These are phyloP conservation scores for Heterotilapia buettikoferi DNA, from an alignment of 2,113 vertebrate genomes.

Conservation along the genomic window DNA sequence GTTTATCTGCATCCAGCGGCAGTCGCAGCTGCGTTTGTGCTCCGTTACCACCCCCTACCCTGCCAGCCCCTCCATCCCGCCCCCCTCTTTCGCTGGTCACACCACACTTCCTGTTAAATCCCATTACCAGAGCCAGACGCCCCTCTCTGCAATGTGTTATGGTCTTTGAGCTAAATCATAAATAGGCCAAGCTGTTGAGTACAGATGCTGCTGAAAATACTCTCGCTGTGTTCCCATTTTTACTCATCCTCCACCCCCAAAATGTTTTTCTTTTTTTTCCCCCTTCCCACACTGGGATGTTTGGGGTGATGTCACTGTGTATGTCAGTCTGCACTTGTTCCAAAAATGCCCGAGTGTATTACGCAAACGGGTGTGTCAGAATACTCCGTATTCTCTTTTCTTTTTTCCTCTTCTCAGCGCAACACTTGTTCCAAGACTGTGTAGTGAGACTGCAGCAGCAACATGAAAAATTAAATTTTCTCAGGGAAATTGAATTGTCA, in stretches of 20 bases:
- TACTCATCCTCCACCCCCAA: constrained; percentile 1
- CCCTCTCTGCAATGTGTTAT: not conserved
- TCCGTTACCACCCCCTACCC: not conserved
- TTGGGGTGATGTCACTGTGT: constrained; percentile 25
- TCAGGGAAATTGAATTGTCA: not conserved
- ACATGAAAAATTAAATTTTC: not conserved
- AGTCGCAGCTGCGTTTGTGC: constrained; percentile 44
- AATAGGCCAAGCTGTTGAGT: constrained; percentile 57
- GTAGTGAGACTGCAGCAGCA: not conserved
- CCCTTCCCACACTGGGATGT: not conserved
- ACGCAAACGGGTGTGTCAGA: constrained; percentile 14
- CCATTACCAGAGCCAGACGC: constrained; percentile 31
- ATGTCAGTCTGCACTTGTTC: constrained; percentile 14
- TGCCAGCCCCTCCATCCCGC: not conserved
- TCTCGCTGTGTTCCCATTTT: constrained; percentile 19
- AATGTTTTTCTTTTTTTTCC: not conserved
- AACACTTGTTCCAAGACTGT: not conserved
- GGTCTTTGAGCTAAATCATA: constrained; percentile 23
- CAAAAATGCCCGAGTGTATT: not conserved
- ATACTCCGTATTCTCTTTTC: not conserved
- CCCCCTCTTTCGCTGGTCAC: constrained; percentile 6
- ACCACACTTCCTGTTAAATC: constrained; percentile 49
- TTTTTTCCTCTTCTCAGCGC: not conserved
- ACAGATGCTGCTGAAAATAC: constrained; percentile 46
- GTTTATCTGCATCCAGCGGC: constrained; percentile 53